Evolutionary conservation across 2,888 invertebrate genomes (phyloP), one percentile per base, ranked within the genome.

Genomic region (Trissolcus japonicus): DNA sequence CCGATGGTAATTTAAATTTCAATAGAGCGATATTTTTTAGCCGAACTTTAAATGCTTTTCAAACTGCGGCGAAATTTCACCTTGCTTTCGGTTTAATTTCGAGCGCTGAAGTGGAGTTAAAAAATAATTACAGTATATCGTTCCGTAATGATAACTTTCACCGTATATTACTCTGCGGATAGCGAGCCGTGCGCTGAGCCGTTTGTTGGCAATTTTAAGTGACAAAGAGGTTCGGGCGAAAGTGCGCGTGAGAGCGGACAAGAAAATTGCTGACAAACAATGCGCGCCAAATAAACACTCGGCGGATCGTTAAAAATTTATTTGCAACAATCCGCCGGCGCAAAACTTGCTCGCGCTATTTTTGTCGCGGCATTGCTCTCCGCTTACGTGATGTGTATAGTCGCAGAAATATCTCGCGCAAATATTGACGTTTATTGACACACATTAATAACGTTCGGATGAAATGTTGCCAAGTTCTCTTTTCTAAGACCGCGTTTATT

Each of bases 191-290:
- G 62, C 48, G 25, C 25, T 29, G 71, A 21, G 40, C 40, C 59
- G 41, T 63, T 71, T 62, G 54, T 66, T 61, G 50, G 25, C 56
- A 53, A 71, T 71, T 63, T 25, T 53, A 71, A 71, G 63, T 57
- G 71, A 71, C 63, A 63, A 71, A 71, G 76, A 57, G 66, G 71
- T 67, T 59, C 19, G 66, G n/a, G 76, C 57, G 76, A 66, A 62
- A 66, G 67, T 71, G 56, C 54, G 55, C 56, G 53, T 50, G 25
- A 19, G 48, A 56, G 40, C 51, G 55, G 41, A 35, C 54, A 65
- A 61, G 50, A 29, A 50, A 57, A 66, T 56, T 13, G 21, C 48
- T 14, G 56, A 17, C 57, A 50, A 57, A 66, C 41, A 50, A 53
- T 35, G 55, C 4, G 21, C 2, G 55, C 17, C 62, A n/a, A 41